Evolutionary conservation across 2,113 vertebrate species (phyloP), one percentile per base, ranked within the genome.

Genomic region (Neogobius melanostomus): DNA sequence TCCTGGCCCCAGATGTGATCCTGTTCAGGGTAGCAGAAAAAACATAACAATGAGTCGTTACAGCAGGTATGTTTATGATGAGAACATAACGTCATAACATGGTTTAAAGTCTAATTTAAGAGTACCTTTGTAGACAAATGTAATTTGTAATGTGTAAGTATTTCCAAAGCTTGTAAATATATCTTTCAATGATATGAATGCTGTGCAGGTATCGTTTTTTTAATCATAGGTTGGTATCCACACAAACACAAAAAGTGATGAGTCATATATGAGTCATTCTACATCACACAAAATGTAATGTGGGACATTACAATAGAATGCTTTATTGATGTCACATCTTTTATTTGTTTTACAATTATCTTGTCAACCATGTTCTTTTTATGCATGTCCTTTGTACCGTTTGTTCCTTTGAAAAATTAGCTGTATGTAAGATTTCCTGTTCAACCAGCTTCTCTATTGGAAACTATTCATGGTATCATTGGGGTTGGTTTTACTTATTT

Each of bases 221-320:
- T 56, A 28, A 36, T 56, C 52, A 28, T 56, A 7, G 28, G 2
- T 61, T 45, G 12, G 59, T n/a, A 44, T 61, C 42, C 14, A 61
- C 44, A 44, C 14, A 16, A 61, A n/a, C 8, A 44, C 12, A 61
- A 61, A n/a, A 36, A 36, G 28, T 36, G 4, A 36, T 36, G 28
- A 36, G 28, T 36, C 21, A 56, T 56, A 54, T 36, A 57, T 45
- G 42, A 61, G 59, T 45, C 43, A 45, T 15, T 8, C 42, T 8
- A 14, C 44, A 61, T 61, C 59, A 61, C 14, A 61, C 42, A 61
- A 61, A n/a, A 61, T 12, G 44, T 14, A n/a, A 60, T 61, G 2
- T n/a, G 14, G 42, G 36, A 61, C 15, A 43, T 10, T 44, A 45
- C 14, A 61, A 44, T n/a, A 15, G 42, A 14, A 60, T 43, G 11